Percentiles rank a stretch among this genome's conserved stretches.
Evolutionary conservation across 2,888 invertebrate genomes (phyloP).

Genomic region (Pseudolycoriella hygida): DNA sequence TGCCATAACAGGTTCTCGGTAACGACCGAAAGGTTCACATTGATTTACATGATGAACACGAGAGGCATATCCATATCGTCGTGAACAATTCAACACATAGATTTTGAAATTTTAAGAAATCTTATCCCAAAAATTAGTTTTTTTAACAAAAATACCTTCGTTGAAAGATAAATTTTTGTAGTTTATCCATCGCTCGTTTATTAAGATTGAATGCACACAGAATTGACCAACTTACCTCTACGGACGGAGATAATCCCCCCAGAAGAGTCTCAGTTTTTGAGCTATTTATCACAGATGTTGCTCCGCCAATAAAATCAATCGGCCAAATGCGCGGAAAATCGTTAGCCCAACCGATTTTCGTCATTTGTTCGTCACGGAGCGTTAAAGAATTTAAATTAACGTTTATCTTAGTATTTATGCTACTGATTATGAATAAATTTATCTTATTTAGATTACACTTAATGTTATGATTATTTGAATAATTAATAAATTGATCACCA

Average conservation of each 20-base stretch:
- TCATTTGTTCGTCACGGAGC: neutral
- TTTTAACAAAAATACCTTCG: neutral
- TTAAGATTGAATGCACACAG: no score
- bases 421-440: neutral
- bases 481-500: conserved; percentile 3
- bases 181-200: no score
- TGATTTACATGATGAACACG: no score
- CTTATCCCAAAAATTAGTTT: neutral
- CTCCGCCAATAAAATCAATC: neutral
- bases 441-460: neutral
- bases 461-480: neutral
- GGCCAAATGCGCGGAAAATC: neutral
- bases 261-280: conserved; percentile 1
- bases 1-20: no score
- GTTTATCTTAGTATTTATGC: neutral
- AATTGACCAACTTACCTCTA: conserved; percentile 3
- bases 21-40: no score
- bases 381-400: neutral
- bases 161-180: no score
- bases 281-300: conserved; percentile 1
- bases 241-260: conserved; percentile 1
- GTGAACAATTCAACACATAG: no score
- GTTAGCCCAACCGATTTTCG: neutral
- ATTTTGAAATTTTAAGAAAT: no score
- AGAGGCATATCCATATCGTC: no score